Conservation (phyloP, 2,888 invertebrate genomes). For the Ptilodon capucinus region DNA sequence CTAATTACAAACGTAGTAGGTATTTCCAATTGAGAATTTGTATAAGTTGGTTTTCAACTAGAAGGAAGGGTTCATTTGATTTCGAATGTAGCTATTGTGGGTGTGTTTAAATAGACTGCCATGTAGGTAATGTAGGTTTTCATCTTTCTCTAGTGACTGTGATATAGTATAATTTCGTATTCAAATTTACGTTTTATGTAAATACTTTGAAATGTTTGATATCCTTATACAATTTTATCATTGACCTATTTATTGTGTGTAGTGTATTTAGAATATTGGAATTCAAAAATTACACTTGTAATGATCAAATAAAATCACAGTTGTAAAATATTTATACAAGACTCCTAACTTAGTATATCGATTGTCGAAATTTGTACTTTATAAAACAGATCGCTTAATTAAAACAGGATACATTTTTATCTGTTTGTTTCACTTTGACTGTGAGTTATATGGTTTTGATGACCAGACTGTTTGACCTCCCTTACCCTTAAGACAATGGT, state of each 20-base stretch:
- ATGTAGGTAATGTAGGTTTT: slow-evolving; percentile 63
- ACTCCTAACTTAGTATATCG: slow-evolving; percentile 57
- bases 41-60: no score
- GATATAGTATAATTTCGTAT: slow-evolving; percentile 79
- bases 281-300: slow-evolving; percentile 36
- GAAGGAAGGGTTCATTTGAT: slow-evolving; percentile 43
- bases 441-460: background rate
- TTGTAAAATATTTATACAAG: slow-evolving; percentile 55
- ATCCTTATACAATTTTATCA: slow-evolving; percentile 79
- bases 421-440: slow-evolving; percentile 32
- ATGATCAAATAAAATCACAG: slow-evolving; percentile 35
- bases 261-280: slow-evolving; percentile 41
- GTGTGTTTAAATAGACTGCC: slow-evolving; percentile 74
- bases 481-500: background rate
- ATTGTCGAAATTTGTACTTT: slow-evolving; percentile 49
- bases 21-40: no score
- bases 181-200: slow-evolving; percentile 68
- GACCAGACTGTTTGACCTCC: background rate
- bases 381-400: slow-evolving; percentile 52
- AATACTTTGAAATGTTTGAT: slow-evolving; percentile 76
- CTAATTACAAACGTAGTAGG: no score
- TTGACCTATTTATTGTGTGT: slow-evolving; percentile 64
- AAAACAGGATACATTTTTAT: slow-evolving; percentile 54
- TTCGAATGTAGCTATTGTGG: slow-evolving; percentile 61
- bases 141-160: slow-evolving; percentile 80